Conservation (phyloP, 2,797 vertebrate species). For the Martes flavigula region DNA sequence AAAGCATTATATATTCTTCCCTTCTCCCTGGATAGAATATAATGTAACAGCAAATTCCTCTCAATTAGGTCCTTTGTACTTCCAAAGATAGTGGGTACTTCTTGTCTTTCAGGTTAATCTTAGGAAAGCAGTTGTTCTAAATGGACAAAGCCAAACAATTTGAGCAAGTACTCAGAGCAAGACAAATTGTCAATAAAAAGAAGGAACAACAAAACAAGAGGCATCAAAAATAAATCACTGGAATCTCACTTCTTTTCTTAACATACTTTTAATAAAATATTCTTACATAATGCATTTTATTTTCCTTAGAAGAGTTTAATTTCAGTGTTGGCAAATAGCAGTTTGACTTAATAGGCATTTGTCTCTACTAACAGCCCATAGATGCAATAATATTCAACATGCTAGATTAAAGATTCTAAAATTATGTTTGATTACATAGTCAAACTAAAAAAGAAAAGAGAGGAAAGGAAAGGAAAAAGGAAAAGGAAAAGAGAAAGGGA, state of each 20-base stretch:
- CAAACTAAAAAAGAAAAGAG: neutral
- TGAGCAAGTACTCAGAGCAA: constrained; percentile 13
- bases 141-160: neutral
- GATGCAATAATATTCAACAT: neutral
- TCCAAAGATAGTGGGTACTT: neutral
- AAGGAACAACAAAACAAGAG: neutral
- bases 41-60: neutral
- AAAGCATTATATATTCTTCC: neutral
- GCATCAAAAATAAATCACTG: neutral
- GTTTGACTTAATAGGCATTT: neutral
- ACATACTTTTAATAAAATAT: neutral
- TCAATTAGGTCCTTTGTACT: neutral
- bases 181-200: neutral
- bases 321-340: neutral
- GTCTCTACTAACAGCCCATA: neutral
- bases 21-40: neutral
- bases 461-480: neutral
- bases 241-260: neutral
- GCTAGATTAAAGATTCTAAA: constrained; percentile 26
- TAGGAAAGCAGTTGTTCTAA: neutral
- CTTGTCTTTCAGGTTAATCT: neutral
- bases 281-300: neutral
- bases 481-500: neutral
- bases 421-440: constrained; percentile 12
- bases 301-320: constrained; percentile 11